Evolutionary conservation across 2,888 invertebrate genomes (phyloP), one percentile per base, ranked within the genome.

Genomic region (Pachliopta kotzebuea): DNA sequence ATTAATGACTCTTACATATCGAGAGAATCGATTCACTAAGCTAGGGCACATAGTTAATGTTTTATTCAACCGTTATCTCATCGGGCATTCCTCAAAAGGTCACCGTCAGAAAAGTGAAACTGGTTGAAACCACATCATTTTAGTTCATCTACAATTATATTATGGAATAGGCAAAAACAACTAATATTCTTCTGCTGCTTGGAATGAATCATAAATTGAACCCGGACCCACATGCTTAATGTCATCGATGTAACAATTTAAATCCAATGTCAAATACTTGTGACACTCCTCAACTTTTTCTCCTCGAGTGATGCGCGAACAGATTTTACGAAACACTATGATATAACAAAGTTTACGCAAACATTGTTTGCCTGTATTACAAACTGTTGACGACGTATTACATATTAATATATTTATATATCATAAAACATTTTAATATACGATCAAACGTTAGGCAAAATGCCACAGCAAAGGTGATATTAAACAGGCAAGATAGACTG

Each of bases 101-200:
- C 85, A 81, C 80, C 84, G 79, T 78, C 83, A 86, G 76, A 80
- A 89, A 90, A 90, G 90, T 86, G 89, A 90, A 89, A 90, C 84
- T 82, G 81, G 79, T 79, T 73, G 76, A 80, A 76, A 78, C 83
- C 82, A 83, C 88, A 85, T 86, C 83, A 83, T 78, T 84, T 78
- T 79, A 71, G 78, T 78, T 85, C 76, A 81, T 81, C 82, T 82
- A 81, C 79, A 79, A 76, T 45, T 52, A 52, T 52, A 23, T 21
- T 52, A 21, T 52, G 2, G n/a, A 52, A 52, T 74, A 68, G 77
- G 14, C 6, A 56, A 56, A 8, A 20, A n/a, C n/a, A 37, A 20
- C 45, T 14, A 80, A 80, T 81, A 80, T 77, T 59, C 67, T 65
- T 52, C 53, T 56, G 72, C 74, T 68, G 70, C 70, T 71, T 73